phyloP scores from a whole-genome alignment of 2,113 vertebrate species.

The Conger conger region DNA sequence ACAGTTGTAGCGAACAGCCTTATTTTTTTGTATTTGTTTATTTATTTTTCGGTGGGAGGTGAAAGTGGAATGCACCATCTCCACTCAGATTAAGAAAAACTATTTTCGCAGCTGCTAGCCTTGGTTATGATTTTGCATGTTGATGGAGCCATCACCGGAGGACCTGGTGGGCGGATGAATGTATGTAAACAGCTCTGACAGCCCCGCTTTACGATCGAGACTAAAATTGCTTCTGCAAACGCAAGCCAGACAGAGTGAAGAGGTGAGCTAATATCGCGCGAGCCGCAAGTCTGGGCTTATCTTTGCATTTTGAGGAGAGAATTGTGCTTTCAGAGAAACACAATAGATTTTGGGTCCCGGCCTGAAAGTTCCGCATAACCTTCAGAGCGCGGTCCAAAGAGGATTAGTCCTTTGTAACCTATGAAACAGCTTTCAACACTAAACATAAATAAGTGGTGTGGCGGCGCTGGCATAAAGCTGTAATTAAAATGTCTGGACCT shows the following conservation, averaged over 20 bases:
- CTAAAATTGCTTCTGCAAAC: neutral
- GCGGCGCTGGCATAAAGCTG: neutral
- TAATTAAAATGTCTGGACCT: neutral
- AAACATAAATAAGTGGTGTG: neutral
- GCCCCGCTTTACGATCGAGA: neutral
- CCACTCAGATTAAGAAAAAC: neutral
- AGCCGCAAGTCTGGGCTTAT: neutral
- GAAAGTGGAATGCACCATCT: neutral
- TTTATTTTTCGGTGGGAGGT: neutral
- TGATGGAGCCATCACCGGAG: neutral
- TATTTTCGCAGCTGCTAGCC: conserved; percentile 16
- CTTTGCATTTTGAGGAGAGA: neutral
- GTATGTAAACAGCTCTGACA: neutral
- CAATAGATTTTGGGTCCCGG: neutral
- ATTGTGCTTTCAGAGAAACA: neutral
- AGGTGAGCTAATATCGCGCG: neutral
- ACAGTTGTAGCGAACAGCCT: neutral
- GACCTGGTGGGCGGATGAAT: neutral
- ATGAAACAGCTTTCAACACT: neutral
- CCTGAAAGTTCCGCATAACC: neutral
- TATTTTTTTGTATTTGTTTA: too few relatives aligned
- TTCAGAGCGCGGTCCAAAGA: neutral
- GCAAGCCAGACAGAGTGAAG: neutral
- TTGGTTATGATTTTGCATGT: conserved; percentile 3
- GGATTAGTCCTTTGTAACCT: neutral